A percentile compares a stretch with the other conserved stretches of the same genome.
phyloP scores from a whole-genome alignment of 1,140 invertebrate species.

The Nasonia longicornis region DNA sequence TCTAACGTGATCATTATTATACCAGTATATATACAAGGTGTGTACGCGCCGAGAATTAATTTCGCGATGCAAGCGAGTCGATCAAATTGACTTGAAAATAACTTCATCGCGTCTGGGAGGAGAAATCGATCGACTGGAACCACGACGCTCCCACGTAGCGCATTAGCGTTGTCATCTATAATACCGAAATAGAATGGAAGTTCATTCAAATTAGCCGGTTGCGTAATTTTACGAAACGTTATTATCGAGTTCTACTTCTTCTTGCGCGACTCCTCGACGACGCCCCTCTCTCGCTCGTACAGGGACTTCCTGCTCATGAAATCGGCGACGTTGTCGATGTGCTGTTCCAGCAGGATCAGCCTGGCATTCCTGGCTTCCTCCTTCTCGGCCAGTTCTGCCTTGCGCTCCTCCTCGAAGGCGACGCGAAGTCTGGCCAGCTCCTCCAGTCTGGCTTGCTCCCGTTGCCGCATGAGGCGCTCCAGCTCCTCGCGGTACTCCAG shows the following conservation, averaged over 20 bases:
- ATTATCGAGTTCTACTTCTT: not conserved
- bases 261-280: slow-evolving; percentile 31
- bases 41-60: too few species aligned
- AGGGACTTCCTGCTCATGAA: slow-evolving; percentile 52
- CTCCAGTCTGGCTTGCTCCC: slow-evolving; percentile 49
- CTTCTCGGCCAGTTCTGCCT: slow-evolving; percentile 84
- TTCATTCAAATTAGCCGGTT: too few species aligned
- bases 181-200: too few species aligned
- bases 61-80: too few species aligned
- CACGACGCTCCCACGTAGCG: too few species aligned
- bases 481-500: slow-evolving; percentile 55
- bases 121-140: too few species aligned
- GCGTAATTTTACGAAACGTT: too few species aligned
- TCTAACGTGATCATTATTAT: too few species aligned
- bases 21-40: too few species aligned
- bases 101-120: too few species aligned
- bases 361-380: slow-evolving; percentile 50
- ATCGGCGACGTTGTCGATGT: slow-evolving; percentile 52
- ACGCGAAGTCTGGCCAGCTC: slow-evolving; percentile 47
- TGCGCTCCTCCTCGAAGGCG: slow-evolving; percentile 83
- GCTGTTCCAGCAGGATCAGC: slow-evolving; percentile 51
- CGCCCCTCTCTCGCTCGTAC: slow-evolving; percentile 49
- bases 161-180: too few species aligned
- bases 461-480: slow-evolving; percentile 52
- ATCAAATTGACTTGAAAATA: too few species aligned